Percentiles rank a stretch among this genome's conserved stretches.
These are phyloP conservation scores for Batillaria attramentaria DNA, from an alignment of 1,140 invertebrate species.

Conservation along the genomic window DNA sequence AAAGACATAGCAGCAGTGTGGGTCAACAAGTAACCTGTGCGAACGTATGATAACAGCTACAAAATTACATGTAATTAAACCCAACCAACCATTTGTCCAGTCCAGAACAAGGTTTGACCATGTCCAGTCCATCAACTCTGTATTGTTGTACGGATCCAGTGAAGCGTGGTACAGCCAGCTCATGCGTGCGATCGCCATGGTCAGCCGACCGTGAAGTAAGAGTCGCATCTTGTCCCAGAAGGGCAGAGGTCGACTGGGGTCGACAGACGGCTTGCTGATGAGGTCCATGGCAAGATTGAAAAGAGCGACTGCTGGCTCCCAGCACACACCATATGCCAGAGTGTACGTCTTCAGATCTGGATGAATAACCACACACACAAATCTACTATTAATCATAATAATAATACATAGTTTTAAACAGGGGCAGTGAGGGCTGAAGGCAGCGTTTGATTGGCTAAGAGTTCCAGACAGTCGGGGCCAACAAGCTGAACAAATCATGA, in stretches of 20 bases:
- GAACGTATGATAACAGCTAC: too few species aligned
- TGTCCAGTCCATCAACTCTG: conserved; percentile 97
- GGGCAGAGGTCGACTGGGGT: conserved; percentile 93
- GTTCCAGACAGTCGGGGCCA: too few species aligned
- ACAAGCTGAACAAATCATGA: too few species aligned
- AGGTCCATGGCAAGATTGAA: conserved; percentile 87
- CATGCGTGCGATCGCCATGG: conserved; percentile 89
- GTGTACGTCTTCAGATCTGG: conserved; percentile 73
- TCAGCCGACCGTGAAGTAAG: conserved; percentile 92
- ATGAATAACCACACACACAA: conserved; percentile 16
- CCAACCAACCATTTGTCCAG: conserved; percentile 90
- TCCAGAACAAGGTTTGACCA: conserved; percentile 94
- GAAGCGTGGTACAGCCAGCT: conserved; percentile 92
- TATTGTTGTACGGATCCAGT: conserved; percentile 97
- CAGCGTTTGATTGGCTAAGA: too few species aligned
- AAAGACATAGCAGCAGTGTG: too few species aligned
- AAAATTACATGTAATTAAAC: conserved; percentile 1
- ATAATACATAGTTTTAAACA: too few species aligned
- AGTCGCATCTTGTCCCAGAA: conserved; percentile 97
- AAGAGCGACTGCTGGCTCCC: conserved; percentile 98
- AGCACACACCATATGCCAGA: conserved; percentile 97
- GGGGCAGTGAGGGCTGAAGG: too few species aligned
- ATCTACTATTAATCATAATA: neutral
- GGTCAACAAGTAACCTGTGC: too few species aligned
- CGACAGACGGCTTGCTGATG: conserved; percentile 89